Base-by-base conservation (phyloP, 1,140 invertebrate genomes). In the Aleiodes sp. region DNA sequence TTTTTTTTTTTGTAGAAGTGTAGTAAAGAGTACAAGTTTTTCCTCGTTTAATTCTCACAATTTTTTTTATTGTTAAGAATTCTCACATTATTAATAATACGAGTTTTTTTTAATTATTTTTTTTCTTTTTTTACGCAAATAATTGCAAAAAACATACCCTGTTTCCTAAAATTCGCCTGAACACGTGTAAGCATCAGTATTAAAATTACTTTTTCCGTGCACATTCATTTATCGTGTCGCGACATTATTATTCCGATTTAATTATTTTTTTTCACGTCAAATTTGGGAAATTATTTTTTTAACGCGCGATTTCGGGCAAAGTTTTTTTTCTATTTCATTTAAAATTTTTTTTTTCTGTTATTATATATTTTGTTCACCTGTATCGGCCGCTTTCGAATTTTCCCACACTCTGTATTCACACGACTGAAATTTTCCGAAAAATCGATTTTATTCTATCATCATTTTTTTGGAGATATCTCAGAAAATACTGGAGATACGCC, bases 111-210 rank as follows among this genome's bases (percentile, higher is more conserved):
- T 69, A 65, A 63, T 69, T 73, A 65, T 76, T 80, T 71, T 79
- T 80, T 82, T 81, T 77, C 81, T 74, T 70, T 79, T 70, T 64
- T 59, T 79, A 80, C 76, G 80, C 82, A 84, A 84, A 81, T 81
- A 83, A 84, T 82, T 82, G 81, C 79, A 85, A 86, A 81, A 81
- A 85, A 84, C 80, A 81, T 86, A 86, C 84, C 84, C 84, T 86
- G 84, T 86, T 85, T 82, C 83, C 83, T 84, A 82, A 78, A 83
- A 80, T 82, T 79, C 82, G 78, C 75, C 76, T 79, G 78, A 78
- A 70, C 43, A 52, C 46, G 46, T 52, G 21, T 52, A 52, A 52
- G 46, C 46, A 52, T 52, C 46, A 52, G 46, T 52, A 52, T 52
- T 52, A 52, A 52, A 52, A 52, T 52, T 52, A 52, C 21, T 52